These are phyloP conservation scores for Trichopoda pennipes DNA, from an alignment of 2,888 invertebrate species.

Conservation along the genomic window DNA sequence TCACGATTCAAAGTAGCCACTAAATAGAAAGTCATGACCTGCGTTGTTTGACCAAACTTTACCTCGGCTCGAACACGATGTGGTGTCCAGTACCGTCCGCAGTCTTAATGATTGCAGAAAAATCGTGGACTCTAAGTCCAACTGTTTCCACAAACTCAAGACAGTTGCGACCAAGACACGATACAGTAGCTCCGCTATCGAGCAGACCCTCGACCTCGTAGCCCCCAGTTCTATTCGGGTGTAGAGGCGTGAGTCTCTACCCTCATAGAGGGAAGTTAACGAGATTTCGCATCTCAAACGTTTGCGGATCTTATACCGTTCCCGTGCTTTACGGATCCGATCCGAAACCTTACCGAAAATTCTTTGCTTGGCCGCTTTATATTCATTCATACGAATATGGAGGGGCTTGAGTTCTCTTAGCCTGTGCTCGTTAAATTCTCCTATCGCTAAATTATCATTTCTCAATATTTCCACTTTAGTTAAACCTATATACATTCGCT, in stretches of 20 bases:
- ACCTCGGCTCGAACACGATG: constrained; percentile 1
- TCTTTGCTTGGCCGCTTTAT: background rate
- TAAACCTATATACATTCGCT: background rate
- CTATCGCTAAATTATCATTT: background rate
- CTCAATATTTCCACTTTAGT: background rate
- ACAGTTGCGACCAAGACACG: too few relatives aligned
- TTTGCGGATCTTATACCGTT: background rate
- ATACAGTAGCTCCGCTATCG: constrained; percentile 10
- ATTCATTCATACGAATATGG: background rate
- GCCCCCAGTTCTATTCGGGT: too few relatives aligned
- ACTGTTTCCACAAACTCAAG: background rate
- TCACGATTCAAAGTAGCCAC: too few relatives aligned
- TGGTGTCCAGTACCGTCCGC: background rate
- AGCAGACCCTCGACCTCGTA: background rate
- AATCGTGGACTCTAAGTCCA: background rate
- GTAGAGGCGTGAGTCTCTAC: too few relatives aligned
- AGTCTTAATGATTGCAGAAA: constrained; percentile 1
- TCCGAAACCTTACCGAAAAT: too few relatives aligned
- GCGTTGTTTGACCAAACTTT: background rate
- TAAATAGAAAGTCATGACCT: too few relatives aligned
- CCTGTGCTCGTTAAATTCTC: background rate
- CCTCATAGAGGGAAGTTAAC: background rate
- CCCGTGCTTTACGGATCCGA: background rate
- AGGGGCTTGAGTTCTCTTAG: background rate
- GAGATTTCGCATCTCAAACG: background rate